phyloP scores from a whole-genome alignment of 1,140 invertebrate genomes.

The Sitophilus oryzae region DNA sequence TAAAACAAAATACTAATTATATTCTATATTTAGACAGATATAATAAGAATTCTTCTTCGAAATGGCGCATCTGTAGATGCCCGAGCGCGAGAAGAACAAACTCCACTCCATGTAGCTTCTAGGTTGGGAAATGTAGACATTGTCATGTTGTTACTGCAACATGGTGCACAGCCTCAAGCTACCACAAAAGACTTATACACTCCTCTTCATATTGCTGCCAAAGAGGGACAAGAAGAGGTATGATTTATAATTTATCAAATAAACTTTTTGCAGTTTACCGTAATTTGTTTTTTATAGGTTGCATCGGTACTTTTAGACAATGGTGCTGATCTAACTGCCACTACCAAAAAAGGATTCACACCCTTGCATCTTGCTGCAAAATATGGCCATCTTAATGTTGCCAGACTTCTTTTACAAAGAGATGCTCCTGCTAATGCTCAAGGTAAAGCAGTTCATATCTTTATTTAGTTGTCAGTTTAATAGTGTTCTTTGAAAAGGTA shows the following conservation, averaged over 20 bases:
- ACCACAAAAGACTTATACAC: constrained; percentile 93
- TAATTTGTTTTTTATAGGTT: constrained; percentile 48
- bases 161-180: constrained; percentile 81
- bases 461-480: neutral
- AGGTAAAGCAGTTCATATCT: constrained; percentile 48
- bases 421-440: constrained; percentile 90
- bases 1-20: constrained; percentile 2
- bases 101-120: constrained; percentile 88
- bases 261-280: constrained; percentile 2
- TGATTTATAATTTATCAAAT: neutral
- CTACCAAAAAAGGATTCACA: constrained; percentile 96
- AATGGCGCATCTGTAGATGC: constrained; percentile 94
- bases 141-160: constrained; percentile 83
- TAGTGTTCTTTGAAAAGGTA: constrained; percentile 41
- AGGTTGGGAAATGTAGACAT: constrained; percentile 90
- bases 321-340: constrained; percentile 82
- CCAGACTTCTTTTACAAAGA: constrained; percentile 74
- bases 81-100: constrained; percentile 86
- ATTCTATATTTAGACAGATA: constrained; percentile 71
- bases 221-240: constrained; percentile 89
- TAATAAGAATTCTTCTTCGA: constrained; percentile 89
- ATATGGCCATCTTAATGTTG: constrained; percentile 93
- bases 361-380: constrained; percentile 96
- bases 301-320: constrained; percentile 87
- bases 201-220: constrained; percentile 94